Evolutionary conservation across 2,113 vertebrate genomes (phyloP).

Genomic region (Corythaixoides concolor): DNA sequence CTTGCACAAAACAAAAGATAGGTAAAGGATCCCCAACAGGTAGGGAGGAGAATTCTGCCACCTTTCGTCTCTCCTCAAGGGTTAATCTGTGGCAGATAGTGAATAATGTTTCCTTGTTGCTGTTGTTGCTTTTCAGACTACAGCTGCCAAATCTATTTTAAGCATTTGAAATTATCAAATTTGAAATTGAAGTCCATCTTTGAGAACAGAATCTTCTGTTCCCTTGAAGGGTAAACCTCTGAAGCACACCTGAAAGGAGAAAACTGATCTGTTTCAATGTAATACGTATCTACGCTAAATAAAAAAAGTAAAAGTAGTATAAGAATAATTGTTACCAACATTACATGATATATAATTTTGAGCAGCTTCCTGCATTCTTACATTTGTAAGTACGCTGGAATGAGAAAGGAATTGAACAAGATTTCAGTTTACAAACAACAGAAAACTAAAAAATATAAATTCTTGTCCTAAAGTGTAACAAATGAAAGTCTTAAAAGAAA

Average conservation of each 20-base stretch:
- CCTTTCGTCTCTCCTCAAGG: neutral
- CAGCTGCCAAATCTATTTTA: neutral
- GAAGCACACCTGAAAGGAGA: neutral
- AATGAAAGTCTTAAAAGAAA: neutral
- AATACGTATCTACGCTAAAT: neutral
- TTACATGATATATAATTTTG: neutral
- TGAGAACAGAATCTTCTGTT: neutral
- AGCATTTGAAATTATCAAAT: neutral
- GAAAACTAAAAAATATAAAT: neutral
- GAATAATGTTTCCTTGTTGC: neutral
- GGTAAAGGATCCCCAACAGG: neutral
- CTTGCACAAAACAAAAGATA: neutral
- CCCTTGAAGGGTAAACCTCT: neutral
- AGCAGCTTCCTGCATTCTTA: neutral
- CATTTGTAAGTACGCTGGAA: neutral
- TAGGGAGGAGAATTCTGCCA: neutral
- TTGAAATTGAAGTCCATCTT: neutral
- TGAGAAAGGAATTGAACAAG: neutral
- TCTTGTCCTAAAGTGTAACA: neutral
- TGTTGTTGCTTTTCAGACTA: neutral
- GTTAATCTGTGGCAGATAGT: neutral
- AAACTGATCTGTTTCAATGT: neutral
- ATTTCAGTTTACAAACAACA: neutral
- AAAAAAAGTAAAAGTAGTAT: neutral
- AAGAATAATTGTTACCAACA: neutral